Evolutionary conservation across 2,797 vertebrate genomes (phyloP).

Genomic region (Cynodonichthys magdalenae): DNA sequence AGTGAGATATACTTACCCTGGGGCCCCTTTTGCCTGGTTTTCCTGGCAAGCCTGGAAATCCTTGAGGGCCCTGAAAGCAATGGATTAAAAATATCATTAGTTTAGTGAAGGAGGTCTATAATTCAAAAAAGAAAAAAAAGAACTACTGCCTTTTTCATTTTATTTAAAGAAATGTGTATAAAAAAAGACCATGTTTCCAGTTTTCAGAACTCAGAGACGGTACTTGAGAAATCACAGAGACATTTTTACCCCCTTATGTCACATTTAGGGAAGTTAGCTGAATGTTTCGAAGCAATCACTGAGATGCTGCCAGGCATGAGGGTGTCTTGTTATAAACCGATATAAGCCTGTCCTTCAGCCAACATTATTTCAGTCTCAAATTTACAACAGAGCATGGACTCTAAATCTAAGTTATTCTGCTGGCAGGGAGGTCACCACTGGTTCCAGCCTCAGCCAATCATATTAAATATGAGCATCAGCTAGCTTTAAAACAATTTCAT

Average conservation of each 20-base stretch:
- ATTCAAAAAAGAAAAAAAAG: background rate
- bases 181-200: background rate
- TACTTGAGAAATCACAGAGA: background rate
- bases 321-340: constrained; percentile 42
- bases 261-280: constrained; percentile 6
- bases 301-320: constrained; percentile 35
- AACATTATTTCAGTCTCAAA: constrained; percentile 51
- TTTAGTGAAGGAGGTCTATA: constrained; percentile 21
- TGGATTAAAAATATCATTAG: constrained; percentile 37
- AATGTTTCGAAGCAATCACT: constrained; percentile 17
- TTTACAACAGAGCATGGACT: constrained; percentile 35
- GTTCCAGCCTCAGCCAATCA: constrained; percentile 59
- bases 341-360: constrained; percentile 34
- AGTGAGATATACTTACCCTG: constrained; percentile 82
- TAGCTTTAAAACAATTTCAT: constrained; percentile 79
- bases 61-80: constrained; percentile 85
- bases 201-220: background rate
- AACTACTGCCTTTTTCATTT: constrained; percentile 1
- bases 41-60: constrained; percentile 90
- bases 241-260: background rate
- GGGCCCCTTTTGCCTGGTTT: constrained; percentile 90
- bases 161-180: constrained; percentile 9
- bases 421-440: constrained; percentile 54
- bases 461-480: constrained; percentile 67
- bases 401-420: constrained; percentile 57